Base-by-base conservation (phyloP, 1,140 invertebrate genomes). In the Drosophila quadrilineata region DNA sequence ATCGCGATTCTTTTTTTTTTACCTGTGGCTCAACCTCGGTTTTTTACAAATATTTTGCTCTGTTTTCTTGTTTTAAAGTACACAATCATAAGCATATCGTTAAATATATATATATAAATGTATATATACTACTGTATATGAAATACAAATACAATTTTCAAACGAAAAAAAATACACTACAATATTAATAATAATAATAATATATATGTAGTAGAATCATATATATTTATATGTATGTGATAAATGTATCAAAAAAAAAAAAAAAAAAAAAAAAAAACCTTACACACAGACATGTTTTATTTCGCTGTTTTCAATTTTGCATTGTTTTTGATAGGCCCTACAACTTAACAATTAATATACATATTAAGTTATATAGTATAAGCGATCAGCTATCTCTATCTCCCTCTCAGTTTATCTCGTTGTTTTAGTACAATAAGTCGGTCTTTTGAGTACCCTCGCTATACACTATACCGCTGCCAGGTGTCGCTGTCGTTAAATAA, bases 391-490 rank as follows among this genome's bases (percentile, higher is more conserved):
- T n/a, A n/a, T n/a, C n/a, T n/a, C n/a, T n/a, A n/a, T n/a, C n/a
- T n/a, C n/a, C n/a, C n/a, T n/a, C n/a, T n/a, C n/a, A n/a, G n/a
- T n/a, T n/a, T 35, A 21, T 49, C 12, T 26, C 28, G 21, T 31
- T 22, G 6, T 16, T 65, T 91, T 84, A 92, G 71, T 92, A 94
- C 38, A 94, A 90, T 73, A 94, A 90, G 89, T 94, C 93, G 3
- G 92, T 91, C 22, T 93, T 92, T 38, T 92, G 79, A 19, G 89
- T 71, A 22, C 88, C 92, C 70, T 93, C 93, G 49, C 93, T 92
- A 91, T 93, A 94, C 1, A 92, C 92, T 24, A 92, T 91, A 1
- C 91, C 89, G 92, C 91, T 3, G 93, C 91, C 59, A 93, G 72
- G 74, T 92, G 93, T n/a, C n/a, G n/a, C n/a, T n/a, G n/a, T n/a